Evolutionary conservation across 2,888 invertebrate genomes (phyloP).

Genomic region (Anthophora plumipes): DNA sequence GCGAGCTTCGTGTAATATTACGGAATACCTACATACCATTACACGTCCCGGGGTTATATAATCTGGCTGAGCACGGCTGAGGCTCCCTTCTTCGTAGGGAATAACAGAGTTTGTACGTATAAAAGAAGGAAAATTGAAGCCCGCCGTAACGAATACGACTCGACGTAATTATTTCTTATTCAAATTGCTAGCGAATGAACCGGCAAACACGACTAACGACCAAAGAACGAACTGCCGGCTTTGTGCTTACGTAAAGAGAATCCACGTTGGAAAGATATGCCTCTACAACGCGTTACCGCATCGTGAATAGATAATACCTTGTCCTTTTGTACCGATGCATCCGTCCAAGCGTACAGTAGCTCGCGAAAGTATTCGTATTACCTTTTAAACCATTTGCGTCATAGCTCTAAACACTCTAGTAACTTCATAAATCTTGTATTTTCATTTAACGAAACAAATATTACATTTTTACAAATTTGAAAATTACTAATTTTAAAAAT

Average conservation of each 20-base stretch:
- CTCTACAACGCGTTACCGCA: slow-evolving; percentile 3
- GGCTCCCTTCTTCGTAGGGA: slow-evolving; percentile 1
- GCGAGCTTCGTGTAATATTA: slow-evolving; percentile 77
- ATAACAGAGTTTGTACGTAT: slow-evolving; percentile 6
- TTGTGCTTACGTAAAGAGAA: neutral
- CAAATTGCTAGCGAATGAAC: neutral
- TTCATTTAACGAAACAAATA: too few species aligned
- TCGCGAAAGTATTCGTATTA: too few species aligned
- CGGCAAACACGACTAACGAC: neutral
- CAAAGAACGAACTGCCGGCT: neutral
- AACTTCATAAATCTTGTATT: too few species aligned
- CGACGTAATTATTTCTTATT: slow-evolving; percentile 36
- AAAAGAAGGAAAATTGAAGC: slow-evolving; percentile 40
- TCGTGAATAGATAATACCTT: neutral
- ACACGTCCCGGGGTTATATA: slow-evolving; percentile 55
- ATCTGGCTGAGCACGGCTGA: slow-evolving; percentile 37
- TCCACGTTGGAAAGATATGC: neutral
- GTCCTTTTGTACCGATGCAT: too few species aligned
- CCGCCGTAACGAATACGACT: slow-evolving; percentile 12
- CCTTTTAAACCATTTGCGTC: too few species aligned
- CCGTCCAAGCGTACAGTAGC: too few species aligned
- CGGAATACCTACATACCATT: slow-evolving; percentile 76
- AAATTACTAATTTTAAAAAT: too few species aligned
- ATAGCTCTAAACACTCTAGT: too few species aligned
- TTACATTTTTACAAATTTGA: too few species aligned